phyloP scores from a whole-genome alignment of 2,888 invertebrate species.

The Ophraella communa region DNA sequence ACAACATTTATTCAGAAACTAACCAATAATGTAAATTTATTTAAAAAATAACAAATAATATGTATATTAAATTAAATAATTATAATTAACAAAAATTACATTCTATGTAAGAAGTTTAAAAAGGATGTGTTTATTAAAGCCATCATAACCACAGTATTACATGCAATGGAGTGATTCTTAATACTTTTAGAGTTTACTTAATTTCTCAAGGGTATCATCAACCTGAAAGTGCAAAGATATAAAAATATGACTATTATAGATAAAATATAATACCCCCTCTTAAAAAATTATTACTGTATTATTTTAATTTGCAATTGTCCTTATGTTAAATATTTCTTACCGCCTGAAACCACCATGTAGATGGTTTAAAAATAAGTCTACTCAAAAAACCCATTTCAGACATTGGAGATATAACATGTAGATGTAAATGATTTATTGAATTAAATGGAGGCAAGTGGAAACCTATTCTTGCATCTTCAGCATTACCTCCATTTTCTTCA shows the following conservation, averaged over 20 bases:
- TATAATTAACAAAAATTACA: no score
- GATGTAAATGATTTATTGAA: constrained; percentile 80
- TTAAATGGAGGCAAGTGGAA: constrained; percentile 94
- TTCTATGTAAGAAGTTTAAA: no score
- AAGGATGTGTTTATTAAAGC: no score
- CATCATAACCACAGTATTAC: neutral
- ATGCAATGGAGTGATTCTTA: no score
- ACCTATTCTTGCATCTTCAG: constrained; percentile 66
- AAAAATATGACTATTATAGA: neutral
- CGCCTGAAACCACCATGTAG: constrained; percentile 82
- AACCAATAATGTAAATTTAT: neutral
- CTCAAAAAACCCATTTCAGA: constrained; percentile 74
- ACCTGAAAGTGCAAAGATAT: constrained; percentile 15
- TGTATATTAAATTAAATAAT: no score
- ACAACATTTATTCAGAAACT: neutral
- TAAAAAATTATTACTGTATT: no score
- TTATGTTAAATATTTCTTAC: constrained; percentile 65
- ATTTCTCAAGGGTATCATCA: constrained; percentile 6
- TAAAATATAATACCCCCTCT: no score
- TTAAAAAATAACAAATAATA: neutral
- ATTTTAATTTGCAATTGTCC: no score
- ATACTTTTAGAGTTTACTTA: constrained; percentile 20
- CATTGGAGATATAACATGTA: constrained; percentile 84
- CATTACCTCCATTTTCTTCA: constrained; percentile 60
- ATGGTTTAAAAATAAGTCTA: constrained; percentile 72